A percentile compares a stretch with the other conserved stretches of the same genome.
Evolutionary conservation across 2,888 invertebrate genomes (phyloP).

Genomic region (Clostera curtula): DNA sequence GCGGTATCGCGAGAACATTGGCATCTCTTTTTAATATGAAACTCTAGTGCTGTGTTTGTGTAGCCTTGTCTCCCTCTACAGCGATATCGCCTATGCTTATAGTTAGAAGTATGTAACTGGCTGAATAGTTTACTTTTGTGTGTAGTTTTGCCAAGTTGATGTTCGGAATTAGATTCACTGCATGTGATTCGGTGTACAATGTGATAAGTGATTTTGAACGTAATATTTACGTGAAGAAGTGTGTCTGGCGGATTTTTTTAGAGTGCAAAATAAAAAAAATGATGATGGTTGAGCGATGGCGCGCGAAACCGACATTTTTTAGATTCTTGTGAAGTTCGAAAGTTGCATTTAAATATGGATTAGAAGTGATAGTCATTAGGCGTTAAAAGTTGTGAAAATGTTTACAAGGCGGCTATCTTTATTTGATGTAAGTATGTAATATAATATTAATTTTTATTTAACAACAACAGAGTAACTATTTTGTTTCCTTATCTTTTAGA

Average conservation of each 20-base stretch:
- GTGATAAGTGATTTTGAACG: conserved; percentile 36
- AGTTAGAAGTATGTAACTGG: conserved; percentile 33
- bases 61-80: conserved; percentile 34
- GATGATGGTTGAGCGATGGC: conserved; percentile 31
- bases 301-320: conserved; percentile 46
- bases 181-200: conserved; percentile 41
- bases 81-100: conserved; percentile 40
- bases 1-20: conserved; percentile 27
- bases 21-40: conserved; percentile 33
- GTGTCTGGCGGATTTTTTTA: conserved; percentile 23
- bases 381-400: conserved; percentile 20
- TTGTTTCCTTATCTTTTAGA: not conserved
- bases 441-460: conserved; percentile 1
- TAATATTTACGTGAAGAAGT: conserved; percentile 22
- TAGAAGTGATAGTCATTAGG: conserved; percentile 19
- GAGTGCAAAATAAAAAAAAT: conserved; percentile 34
- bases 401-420: conserved; percentile 17
- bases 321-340: conserved; percentile 21
- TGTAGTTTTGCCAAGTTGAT: conserved; percentile 57
- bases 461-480: not conserved
- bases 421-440: conserved; percentile 16
- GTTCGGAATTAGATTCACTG: conserved; percentile 41
- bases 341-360: conserved; percentile 18
- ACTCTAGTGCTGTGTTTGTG: conserved; percentile 15
- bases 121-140: conserved; percentile 59